These are phyloP conservation scores for Thunnus albacares DNA, from an alignment of 2,797 vertebrate genomes.

Conservation along the genomic window DNA sequence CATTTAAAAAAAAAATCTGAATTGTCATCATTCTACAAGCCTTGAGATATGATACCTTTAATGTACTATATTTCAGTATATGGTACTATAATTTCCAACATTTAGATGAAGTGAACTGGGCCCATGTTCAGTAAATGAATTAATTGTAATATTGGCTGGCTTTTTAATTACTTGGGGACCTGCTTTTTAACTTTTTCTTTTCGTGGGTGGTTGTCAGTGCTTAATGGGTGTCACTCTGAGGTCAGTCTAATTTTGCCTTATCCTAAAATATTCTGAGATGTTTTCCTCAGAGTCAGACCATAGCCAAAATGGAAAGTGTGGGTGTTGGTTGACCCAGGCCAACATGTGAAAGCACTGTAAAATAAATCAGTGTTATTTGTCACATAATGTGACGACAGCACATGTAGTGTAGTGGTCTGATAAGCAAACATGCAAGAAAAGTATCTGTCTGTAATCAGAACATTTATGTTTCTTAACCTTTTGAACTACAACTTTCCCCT, in stretches of 20 bases:
- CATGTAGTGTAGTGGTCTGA: conserved; percentile 8
- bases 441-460: conserved; percentile 19
- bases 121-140: not conserved
- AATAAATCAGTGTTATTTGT: conserved; percentile 16
- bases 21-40: too few species aligned
- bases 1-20: too few species aligned
- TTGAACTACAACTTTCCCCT: not conserved
- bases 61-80: too few species aligned
- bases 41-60: too few species aligned
- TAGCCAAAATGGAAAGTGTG: conserved; percentile 15
- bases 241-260: conserved; percentile 12
- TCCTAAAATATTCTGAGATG: conserved; percentile 16
- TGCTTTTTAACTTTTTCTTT: not conserved
- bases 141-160: not conserved
- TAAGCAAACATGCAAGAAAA: conserved; percentile 16
- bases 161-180: not conserved
- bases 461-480: conserved; percentile 28
- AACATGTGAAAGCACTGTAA: conserved; percentile 13
- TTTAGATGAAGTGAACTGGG: too few species aligned
- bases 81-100: too few species aligned
- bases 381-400: conserved; percentile 42
- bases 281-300: conserved; percentile 19
- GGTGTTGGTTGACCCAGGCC: conserved; percentile 2
- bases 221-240: not conserved
- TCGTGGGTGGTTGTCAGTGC: not conserved